phyloP scores from a whole-genome alignment of 2,888 invertebrate genomes.

The Tenthredo mesomela region DNA sequence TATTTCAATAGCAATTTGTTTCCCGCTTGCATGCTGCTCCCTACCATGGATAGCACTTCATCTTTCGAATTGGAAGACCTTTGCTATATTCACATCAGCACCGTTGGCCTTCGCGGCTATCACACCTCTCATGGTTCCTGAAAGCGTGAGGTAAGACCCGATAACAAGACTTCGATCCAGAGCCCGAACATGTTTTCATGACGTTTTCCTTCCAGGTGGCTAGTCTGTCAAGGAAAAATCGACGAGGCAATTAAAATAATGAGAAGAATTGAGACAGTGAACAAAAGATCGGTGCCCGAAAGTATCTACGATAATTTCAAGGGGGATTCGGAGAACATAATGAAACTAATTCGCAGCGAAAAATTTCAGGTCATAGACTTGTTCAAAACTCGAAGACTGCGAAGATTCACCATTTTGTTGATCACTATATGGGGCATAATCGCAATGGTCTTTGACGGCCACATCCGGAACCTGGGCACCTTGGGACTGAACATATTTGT shows the following conservation, averaged over 20 bases:
- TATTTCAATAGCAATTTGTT: constrained; percentile 79
- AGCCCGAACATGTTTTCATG: neutral
- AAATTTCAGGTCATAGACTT: constrained; percentile 69
- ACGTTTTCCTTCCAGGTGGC: constrained; percentile 55
- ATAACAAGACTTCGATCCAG: neutral
- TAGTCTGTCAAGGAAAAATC: constrained; percentile 64
- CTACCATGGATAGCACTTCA: constrained; percentile 80
- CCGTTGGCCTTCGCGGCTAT: constrained; percentile 76
- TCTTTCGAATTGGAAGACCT: constrained; percentile 78
- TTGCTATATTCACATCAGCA: constrained; percentile 77
- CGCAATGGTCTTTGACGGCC: constrained; percentile 90
- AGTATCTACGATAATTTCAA: constrained; percentile 79
- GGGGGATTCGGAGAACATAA: constrained; percentile 64
- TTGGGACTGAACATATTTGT: constrained; percentile 88
- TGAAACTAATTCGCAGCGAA: constrained; percentile 52
- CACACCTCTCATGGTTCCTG: constrained; percentile 78
- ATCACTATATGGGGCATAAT: constrained; percentile 84
- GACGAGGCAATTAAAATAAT: constrained; percentile 78
- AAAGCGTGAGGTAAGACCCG: constrained; percentile 77
- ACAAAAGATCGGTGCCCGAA: constrained; percentile 78
- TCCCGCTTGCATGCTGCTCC: constrained; percentile 78
- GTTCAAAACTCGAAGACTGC: constrained; percentile 73
- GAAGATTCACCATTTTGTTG: constrained; percentile 65
- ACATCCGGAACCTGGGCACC: constrained; percentile 90
- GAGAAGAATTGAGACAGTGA: constrained; percentile 77